Conservation (phyloP, 2,113 vertebrate species). For the Hiodon alosoides region DNA sequence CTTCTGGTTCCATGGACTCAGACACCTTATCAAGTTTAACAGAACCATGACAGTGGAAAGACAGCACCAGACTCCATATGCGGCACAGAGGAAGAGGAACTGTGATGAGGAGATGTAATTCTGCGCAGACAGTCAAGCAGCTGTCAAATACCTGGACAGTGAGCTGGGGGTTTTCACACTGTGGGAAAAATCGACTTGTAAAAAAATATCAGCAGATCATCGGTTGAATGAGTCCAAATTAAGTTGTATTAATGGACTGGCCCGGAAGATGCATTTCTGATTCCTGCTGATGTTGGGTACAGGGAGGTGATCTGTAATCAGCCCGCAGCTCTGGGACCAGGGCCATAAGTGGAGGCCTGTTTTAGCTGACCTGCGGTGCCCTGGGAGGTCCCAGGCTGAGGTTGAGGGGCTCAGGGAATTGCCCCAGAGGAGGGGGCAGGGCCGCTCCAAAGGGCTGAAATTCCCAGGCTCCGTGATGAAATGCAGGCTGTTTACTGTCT, state of each 20-base stretch:
- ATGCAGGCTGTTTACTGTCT: neutral
- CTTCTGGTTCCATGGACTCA: no score
- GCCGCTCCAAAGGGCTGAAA: neutral
- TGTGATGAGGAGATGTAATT: no score
- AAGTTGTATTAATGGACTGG: neutral
- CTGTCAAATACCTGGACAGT: no score
- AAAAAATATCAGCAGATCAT: no score
- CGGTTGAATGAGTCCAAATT: no score
- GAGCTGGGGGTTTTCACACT: no score
- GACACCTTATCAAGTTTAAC: no score
- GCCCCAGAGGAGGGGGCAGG: neutral
- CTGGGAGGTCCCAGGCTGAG: neutral
- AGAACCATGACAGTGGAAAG: no score
- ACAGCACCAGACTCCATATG: no score
- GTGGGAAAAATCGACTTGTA: no score
- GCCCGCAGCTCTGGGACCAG: neutral
- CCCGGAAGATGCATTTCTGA: neutral
- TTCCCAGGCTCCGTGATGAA: neutral
- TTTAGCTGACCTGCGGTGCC: slow-evolving; percentile 12
- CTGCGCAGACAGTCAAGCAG: no score
- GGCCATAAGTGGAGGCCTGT: neutral
- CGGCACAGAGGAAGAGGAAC: no score
- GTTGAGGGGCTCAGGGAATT: neutral
- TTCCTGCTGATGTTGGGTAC: slow-evolving; percentile 24
- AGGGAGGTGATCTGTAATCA: slow-evolving; percentile 7